phyloP scores from a whole-genome alignment of 2,797 vertebrate genomes.

The Smutsia temminckii region DNA sequence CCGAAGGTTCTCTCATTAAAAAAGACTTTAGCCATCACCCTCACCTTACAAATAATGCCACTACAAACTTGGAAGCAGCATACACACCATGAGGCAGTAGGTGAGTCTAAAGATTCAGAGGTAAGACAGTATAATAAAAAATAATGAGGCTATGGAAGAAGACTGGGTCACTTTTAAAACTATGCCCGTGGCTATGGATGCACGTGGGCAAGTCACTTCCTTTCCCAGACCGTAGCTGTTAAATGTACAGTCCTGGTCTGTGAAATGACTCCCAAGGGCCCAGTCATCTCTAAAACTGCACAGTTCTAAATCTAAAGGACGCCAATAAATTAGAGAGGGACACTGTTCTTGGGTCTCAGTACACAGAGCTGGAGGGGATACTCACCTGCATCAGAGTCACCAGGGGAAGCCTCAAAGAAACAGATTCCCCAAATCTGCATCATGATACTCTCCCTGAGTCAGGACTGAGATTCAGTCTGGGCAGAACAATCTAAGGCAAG shows the following conservation, averaged over 20 bases:
- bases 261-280: background rate
- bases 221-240: background rate
- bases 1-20: slow-evolving; percentile 16
- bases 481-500: background rate
- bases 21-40: background rate
- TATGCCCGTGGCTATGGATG: background rate
- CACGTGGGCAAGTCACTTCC: background rate
- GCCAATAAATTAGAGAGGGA: background rate
- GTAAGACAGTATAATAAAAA: background rate
- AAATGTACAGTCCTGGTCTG: background rate
- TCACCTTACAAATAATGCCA: background rate
- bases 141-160: background rate
- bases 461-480: background rate
- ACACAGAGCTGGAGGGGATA: background rate
- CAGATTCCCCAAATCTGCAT: background rate
- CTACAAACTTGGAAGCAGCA: background rate
- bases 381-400: background rate
- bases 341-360: background rate
- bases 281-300: background rate
- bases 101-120: background rate
- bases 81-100: background rate
- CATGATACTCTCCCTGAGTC: background rate
- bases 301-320: background rate
- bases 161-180: background rate
- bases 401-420: background rate